Conservation (phyloP, 2,797 vertebrate species). For the Cossypha polioptera region DNA sequence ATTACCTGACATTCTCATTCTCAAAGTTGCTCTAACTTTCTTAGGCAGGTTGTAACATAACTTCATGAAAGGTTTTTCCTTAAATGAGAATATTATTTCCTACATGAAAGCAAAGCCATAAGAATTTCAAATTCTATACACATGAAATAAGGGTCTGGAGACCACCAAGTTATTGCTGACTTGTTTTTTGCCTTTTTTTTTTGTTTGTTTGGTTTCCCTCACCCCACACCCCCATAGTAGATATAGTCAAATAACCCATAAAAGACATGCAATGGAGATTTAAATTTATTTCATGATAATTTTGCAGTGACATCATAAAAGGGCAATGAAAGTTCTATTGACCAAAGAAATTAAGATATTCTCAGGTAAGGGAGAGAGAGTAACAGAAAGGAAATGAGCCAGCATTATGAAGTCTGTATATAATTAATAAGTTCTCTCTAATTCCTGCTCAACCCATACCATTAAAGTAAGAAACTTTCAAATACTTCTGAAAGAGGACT, state of each 20-base stretch:
- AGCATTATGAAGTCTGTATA: background rate
- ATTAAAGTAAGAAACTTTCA: background rate
- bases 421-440: background rate
- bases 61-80: background rate
- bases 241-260: background rate
- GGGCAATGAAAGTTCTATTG: background rate
- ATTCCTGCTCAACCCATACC: background rate
- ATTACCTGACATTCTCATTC: background rate
- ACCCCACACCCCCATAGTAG: rapidly evolving
- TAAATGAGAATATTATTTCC: background rate
- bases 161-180: background rate
- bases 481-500: background rate
- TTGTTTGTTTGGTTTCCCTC: background rate
- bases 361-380: background rate
- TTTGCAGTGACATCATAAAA: background rate
- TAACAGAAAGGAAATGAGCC: background rate
- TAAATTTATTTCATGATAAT: background rate
- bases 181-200: background rate
- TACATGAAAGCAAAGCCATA: background rate
- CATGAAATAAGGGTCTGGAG: background rate
- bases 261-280: background rate
- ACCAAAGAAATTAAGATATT: background rate
- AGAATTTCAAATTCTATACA: background rate
- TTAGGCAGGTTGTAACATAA: background rate
- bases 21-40: background rate